Conservation (phyloP, 2,888 invertebrate genomes). For the Plusia festucae region DNA sequence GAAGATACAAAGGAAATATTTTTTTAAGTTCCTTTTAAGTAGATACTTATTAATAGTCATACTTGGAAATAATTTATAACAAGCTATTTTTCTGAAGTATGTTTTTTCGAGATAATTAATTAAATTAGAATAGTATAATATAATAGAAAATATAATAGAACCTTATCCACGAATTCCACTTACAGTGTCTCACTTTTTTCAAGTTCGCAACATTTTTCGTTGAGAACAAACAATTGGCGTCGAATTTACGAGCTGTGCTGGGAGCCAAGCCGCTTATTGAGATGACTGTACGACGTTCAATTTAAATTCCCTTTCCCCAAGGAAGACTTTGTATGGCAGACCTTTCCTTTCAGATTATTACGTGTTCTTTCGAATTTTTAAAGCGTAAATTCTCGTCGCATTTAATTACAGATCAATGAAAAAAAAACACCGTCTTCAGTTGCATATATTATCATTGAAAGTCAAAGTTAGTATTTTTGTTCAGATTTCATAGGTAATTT, state of each 20-base stretch:
- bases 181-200: slow-evolving; percentile 59
- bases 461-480: too few relatives aligned
- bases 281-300: slow-evolving; percentile 75
- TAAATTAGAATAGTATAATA: background rate
- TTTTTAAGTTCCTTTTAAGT: background rate
- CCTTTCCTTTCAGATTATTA: slow-evolving; percentile 50
- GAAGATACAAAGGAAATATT: background rate
- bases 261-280: slow-evolving; percentile 86
- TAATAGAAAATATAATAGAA: background rate
- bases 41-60: background rate
- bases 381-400: background rate
- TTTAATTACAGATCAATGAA: too few relatives aligned
- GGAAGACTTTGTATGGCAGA: slow-evolving; percentile 49
- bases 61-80: background rate
- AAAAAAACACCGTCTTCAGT: too few relatives aligned
- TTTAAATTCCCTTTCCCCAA: slow-evolving; percentile 71
- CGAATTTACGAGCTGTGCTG: slow-evolving; percentile 80
- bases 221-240: slow-evolving; percentile 82
- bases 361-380: slow-evolving; percentile 30
- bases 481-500: too few relatives aligned
- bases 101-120: too few relatives aligned
- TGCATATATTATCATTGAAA: too few relatives aligned
- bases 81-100: background rate
- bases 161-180: slow-evolving; percentile 54
- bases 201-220: slow-evolving; percentile 75